Evolutionary conservation across 2,888 invertebrate species (phyloP).

Genomic region (Synanthedon tipuliformis): DNA sequence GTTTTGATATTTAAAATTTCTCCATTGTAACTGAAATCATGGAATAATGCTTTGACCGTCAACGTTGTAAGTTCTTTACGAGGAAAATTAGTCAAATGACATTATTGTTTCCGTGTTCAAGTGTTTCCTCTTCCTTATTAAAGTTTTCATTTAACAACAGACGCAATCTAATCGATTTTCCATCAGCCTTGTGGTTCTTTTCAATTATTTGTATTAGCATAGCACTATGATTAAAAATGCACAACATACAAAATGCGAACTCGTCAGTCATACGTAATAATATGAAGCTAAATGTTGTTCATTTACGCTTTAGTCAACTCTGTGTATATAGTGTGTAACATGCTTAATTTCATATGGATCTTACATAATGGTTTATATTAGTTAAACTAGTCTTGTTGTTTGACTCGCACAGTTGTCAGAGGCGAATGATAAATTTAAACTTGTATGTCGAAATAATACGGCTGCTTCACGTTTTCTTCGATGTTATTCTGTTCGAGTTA

Average conservation of each 20-base stretch:
- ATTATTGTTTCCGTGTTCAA: not conserved
- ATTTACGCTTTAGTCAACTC: too few species aligned
- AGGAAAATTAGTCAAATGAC: not conserved
- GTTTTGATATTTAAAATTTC: too few species aligned
- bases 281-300: too few species aligned
- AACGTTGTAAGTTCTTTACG: not conserved
- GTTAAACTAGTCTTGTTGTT: not conserved
- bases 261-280: too few species aligned
- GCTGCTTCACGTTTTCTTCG: conserved; percentile 14
- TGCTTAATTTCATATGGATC: conserved; percentile 6
- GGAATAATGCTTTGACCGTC: too few species aligned
- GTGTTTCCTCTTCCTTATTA: conserved; percentile 10
- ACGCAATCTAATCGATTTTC: too few species aligned
- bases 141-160: conserved; percentile 1
- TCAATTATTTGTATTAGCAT: too few species aligned
- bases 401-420: conserved; percentile 9
- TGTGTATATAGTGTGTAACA: too few species aligned
- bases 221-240: too few species aligned
- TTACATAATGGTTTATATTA: conserved; percentile 5
- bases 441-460: conserved; percentile 20
- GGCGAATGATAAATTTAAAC: conserved; percentile 14
- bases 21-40: too few species aligned
- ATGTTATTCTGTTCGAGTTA: conserved; percentile 29
- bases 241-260: too few species aligned
- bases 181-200: too few species aligned